Evolutionary conservation across 2,797 vertebrate genomes (phyloP), one percentile per base, ranked within the genome.

Genomic region (Gallirallus australis): DNA sequence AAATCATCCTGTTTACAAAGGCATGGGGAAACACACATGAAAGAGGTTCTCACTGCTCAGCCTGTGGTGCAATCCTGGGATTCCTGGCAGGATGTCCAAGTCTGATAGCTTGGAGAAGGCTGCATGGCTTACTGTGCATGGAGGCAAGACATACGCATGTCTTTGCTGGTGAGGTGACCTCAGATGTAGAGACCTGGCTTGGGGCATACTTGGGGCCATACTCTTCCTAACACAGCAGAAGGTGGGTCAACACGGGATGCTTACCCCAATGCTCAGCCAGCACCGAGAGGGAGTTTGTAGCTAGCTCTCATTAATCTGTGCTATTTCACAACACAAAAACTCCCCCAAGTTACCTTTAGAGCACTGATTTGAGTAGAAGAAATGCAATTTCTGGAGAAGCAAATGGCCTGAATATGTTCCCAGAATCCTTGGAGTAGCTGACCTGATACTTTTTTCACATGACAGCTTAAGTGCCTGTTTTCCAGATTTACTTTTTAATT

Each of bases 241-340:
- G 40, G 48, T 0, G 0, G 11, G n/a, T 60, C 5, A 1, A 40
- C 27, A 14, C 0, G 0, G 53, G 19, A 57, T 90, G 33, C 56
- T 56, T 18, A 6, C 24, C 13, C 18, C 73, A 33, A 35, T 81
- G 40, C 20, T 87, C 47, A 70, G 25, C 40, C 71, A 59, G 54
- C 15, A 3, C 18, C 0, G 0, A 48, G 30, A 50, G 31, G 16
- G 15, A 70, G 11, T 7, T 17, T 35, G 11, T 3, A 65, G 37
- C 2, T 7, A 82, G 25, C 31, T 66, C 23, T 60, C 25, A 37
- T 50, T 40, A 21, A 31, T 28, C 59, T 57, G 19, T 82, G n/a
- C 61, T 78, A 11, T 21, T 82, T 70, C 66, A 42, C 18, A 6
- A n/a, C 20, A 69, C 17, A 66, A 47, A 73, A 11, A 14, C 23